Base-by-base conservation (phyloP, 2,797 vertebrate genomes). In the Bufotes viridis region DNA sequence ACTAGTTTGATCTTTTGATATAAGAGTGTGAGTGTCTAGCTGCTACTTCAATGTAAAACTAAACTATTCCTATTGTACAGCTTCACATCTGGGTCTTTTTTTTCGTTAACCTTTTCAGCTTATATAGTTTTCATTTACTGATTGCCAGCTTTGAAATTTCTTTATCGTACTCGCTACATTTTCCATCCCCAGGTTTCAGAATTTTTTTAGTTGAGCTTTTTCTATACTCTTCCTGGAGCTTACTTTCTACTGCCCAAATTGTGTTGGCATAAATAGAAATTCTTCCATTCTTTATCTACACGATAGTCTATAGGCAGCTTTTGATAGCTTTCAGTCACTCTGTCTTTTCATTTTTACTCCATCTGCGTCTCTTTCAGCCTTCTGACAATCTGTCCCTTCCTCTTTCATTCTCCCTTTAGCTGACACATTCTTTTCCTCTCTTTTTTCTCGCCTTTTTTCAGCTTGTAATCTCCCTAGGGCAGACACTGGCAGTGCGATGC, bases 391-490 rank as follows among this genome's bases (percentile, higher is more conserved):
- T 84, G 72, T 82, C 80, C 70, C 79, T 86, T 88, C 75, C 78
- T 85, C 60, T 75, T 76, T 85, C 60, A 61, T 51, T 79, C 53
- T 61, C 65, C 78, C 72, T 89, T 78, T 87, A 80, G 81, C 85
- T 89, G 85, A 89, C 85, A 87, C 81, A 89, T 87, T 89, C 75
- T 53, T 82, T 88, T 80, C 17, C 81, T 84, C 61, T 84, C 26
- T 67, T 84, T 88, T 79, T 63, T 88, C 76, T 53, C 42, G 70
- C 17, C 29, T 76, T 72, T 88, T 80, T 89, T 87, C 67, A 57
- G 85, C 74, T 79, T 89, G 85, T 87, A 89, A 89, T 89, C 88
- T 89, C 88, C 88, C 85, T 60, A 84, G 85, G 88, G 88, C 88
- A 87, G 88, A 84, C 85, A 87, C 88, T 89, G 85, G 85, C 85